These are phyloP conservation scores for Cactoblastis cactorum DNA, from an alignment of 2,888 invertebrate genomes.

Conservation along the genomic window DNA sequence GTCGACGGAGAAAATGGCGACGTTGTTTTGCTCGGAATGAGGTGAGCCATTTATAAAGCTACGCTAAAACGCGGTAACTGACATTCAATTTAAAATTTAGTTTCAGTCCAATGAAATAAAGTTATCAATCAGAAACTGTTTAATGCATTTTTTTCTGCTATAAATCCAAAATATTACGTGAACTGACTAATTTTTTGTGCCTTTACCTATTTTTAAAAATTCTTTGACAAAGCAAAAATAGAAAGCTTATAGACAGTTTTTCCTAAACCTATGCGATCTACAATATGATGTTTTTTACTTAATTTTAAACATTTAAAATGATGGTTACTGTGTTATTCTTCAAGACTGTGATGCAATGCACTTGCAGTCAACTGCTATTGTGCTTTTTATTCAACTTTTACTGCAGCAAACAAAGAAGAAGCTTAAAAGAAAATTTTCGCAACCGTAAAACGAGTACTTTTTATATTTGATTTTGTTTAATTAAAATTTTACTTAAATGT, in stretches of 20 bases:
- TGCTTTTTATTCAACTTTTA: slow-evolving; percentile 1
- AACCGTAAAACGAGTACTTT: not conserved
- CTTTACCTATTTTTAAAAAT: too few species aligned
- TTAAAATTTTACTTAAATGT: too few species aligned
- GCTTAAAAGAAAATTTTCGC: not conserved
- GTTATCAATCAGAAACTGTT: too few species aligned
- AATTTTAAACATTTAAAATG: not conserved
- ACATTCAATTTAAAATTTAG: not conserved
- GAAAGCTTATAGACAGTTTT: too few species aligned
- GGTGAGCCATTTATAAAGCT: not conserved
- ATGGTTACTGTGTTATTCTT: not conserved
- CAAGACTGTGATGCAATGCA: not conserved
- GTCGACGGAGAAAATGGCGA: not conserved
- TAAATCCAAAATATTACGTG: too few species aligned
- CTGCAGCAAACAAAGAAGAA: not conserved
- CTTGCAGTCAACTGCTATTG: slow-evolving; percentile 4
- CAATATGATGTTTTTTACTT: too few species aligned
- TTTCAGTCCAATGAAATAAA: too few species aligned
- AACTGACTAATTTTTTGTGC: too few species aligned
- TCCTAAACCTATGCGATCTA: too few species aligned
- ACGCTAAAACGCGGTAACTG: not conserved
- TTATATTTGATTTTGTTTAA: not conserved
- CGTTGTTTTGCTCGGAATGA: not conserved
- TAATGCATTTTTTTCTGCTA: too few species aligned
- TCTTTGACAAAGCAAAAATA: too few species aligned